Evolutionary conservation across 35 echinoderm and acorn worm genomes (phyloP).

Genomic region (Strongylocentrotus purpuratus): DNA sequence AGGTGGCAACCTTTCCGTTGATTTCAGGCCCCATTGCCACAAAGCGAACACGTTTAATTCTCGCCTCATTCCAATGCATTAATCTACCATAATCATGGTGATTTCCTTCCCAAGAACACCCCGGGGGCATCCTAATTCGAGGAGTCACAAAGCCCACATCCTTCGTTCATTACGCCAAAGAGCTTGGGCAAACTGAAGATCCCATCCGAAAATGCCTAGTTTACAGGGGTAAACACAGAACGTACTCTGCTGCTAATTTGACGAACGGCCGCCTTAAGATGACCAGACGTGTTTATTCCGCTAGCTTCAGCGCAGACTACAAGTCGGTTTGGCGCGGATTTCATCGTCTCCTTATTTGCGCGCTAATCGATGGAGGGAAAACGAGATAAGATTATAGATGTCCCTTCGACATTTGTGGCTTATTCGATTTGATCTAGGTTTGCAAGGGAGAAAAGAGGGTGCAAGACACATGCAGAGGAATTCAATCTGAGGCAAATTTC

Average conservation of each 20-base stretch:
- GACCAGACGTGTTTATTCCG: slow-evolving; percentile 15
- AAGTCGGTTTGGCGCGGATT: background rate
- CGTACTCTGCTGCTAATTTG: background rate
- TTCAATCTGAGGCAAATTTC: background rate
- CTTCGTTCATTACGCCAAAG: background rate
- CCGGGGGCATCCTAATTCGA: background rate
- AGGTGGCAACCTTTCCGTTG: background rate
- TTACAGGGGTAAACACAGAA: slow-evolving; percentile 10
- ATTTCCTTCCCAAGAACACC: background rate
- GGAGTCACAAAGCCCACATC: background rate
- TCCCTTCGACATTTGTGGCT: background rate
- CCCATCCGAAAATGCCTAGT: background rate
- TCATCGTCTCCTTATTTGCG: background rate
- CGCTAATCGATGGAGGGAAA: background rate
- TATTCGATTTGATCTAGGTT: background rate
- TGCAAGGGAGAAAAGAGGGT: background rate
- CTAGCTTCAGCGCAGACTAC: background rate
- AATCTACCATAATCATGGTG: background rate
- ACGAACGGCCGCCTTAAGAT: background rate
- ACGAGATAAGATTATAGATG: slow-evolving; percentile 1
- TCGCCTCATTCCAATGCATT: background rate
- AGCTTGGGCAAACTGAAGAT: slow-evolving; percentile 1
- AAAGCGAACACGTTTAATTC: slow-evolving; percentile 1
- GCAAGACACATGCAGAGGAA: background rate
- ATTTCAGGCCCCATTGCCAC: background rate